phyloP scores from a whole-genome alignment of 2,888 invertebrate genomes.

The Mythimna albipuncta region DNA sequence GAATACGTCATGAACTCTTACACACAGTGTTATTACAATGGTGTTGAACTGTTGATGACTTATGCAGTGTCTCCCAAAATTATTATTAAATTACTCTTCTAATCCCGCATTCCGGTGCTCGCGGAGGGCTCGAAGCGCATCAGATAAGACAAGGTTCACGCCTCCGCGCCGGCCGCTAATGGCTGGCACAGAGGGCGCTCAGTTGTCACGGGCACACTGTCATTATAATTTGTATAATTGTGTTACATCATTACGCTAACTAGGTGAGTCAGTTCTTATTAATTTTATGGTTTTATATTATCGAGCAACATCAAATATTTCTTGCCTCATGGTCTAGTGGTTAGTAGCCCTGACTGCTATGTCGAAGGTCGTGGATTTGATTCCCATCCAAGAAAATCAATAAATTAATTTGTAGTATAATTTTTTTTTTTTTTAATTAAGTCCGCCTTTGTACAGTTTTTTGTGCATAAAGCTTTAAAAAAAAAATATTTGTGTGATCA shows the following conservation, averaged over 20 bases:
- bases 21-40: too few relatives aligned
- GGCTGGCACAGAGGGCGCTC: constrained; percentile 32
- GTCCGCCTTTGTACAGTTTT: too few relatives aligned
- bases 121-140: constrained; percentile 42
- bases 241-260: constrained; percentile 23
- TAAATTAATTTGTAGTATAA: too few relatives aligned
- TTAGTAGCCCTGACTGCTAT: too few relatives aligned
- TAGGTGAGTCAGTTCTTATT: constrained; percentile 6
- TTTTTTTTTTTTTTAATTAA: too few relatives aligned
- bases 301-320: too few relatives aligned
- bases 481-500: too few relatives aligned
- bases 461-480: too few relatives aligned
- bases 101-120: constrained; percentile 46
- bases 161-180: constrained; percentile 53
- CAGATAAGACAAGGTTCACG: constrained; percentile 64
- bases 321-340: too few relatives aligned
- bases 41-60: neutral
- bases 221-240: constrained; percentile 60
- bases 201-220: constrained; percentile 52
- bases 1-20: too few relatives aligned
- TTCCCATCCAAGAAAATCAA: too few relatives aligned
- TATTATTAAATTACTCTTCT: constrained; percentile 5
- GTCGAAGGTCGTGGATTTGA: too few relatives aligned
- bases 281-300: constrained; percentile 1
- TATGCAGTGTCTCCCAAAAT: constrained; percentile 5